These are phyloP conservation scores for Aurelia sp. DNA, from an alignment of 30 jellyfish, hydroid and myxozoan species.

Conservation along the genomic window DNA sequence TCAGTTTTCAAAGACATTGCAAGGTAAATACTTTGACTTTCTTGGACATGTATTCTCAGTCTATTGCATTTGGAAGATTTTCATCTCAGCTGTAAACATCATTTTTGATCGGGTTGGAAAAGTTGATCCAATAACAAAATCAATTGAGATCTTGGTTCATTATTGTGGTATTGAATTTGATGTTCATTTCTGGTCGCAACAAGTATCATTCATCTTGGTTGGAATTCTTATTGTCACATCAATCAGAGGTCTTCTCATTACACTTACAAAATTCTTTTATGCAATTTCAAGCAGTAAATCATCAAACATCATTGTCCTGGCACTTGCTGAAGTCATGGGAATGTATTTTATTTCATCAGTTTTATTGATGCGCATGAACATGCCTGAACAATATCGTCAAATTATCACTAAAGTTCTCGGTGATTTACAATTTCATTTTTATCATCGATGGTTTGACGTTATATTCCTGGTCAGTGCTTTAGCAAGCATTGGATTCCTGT, in stretches of 20 bases:
- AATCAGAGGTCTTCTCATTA: constrained; percentile 92
- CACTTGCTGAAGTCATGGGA: constrained; percentile 97
- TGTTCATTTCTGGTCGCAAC: constrained; percentile 98
- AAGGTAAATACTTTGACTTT: constrained; percentile 90
- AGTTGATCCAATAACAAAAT: constrained; percentile 93
- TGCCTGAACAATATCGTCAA: constrained; percentile 97
- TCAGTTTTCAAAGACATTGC: constrained; percentile 88
- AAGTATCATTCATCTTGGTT: constrained; percentile 87
- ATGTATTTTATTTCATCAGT: constrained; percentile 97
- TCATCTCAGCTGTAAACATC: constrained; percentile 94
- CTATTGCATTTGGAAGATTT: constrained; percentile 96
- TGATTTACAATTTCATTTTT: constrained; percentile 93
- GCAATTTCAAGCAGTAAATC: constrained; percentile 96
- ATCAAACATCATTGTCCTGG: constrained; percentile 92
- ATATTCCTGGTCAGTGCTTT: constrained; percentile 96
- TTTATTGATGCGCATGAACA: constrained; percentile 94
- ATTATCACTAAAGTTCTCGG: constrained; percentile 95
- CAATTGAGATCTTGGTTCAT: constrained; percentile 87
- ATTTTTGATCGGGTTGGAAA: constrained; percentile 98
- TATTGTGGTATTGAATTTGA: constrained; percentile 89
- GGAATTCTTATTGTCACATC: constrained; percentile 97
- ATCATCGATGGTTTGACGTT: constrained; percentile 98
- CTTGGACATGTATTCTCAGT: constrained; percentile 93
- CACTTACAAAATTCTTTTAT: constrained; percentile 92
- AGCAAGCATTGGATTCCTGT: constrained; percentile 95